phyloP scores from a whole-genome alignment of 2,888 invertebrate species.

The Sphinx pinastri region DNA sequence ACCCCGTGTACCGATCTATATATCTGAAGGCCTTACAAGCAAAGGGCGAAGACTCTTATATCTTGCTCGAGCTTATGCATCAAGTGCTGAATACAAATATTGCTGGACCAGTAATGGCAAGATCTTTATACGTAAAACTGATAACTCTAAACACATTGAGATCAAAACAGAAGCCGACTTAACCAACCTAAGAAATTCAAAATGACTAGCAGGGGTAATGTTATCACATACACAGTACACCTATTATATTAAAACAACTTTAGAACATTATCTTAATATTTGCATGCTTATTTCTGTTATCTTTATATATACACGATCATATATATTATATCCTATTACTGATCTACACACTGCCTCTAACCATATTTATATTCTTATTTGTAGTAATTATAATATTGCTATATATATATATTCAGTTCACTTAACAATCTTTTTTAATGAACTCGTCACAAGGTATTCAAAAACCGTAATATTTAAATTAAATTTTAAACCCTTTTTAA shows the following conservation, averaged over 20 bases:
- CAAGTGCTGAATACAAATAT: neutral
- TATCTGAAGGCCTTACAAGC: slow-evolving; percentile 1
- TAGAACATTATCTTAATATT: neutral
- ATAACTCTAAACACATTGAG: neutral
- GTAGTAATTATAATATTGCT: no score
- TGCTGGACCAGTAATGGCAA: slow-evolving; percentile 11
- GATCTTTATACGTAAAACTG: neutral
- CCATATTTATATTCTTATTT: no score
- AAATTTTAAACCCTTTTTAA: neutral
- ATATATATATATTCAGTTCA: no score
- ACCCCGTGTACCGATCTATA: neutral
- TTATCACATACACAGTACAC: neutral
- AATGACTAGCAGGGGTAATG: neutral
- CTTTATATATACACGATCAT: no score
- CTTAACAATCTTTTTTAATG: no score
- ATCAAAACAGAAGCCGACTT: neutral
- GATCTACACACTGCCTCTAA: no score
- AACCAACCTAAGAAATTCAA: neutral
- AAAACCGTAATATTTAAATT: neutral
- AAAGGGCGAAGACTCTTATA: neutral
- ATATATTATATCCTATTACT: no score
- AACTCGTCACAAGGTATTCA: neutral
- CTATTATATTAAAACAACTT: neutral
- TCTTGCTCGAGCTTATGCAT: neutral
- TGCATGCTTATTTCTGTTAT: neutral